Conservation (phyloP, 2,113 vertebrate species). For the Neopipo cinnamomea region DNA sequence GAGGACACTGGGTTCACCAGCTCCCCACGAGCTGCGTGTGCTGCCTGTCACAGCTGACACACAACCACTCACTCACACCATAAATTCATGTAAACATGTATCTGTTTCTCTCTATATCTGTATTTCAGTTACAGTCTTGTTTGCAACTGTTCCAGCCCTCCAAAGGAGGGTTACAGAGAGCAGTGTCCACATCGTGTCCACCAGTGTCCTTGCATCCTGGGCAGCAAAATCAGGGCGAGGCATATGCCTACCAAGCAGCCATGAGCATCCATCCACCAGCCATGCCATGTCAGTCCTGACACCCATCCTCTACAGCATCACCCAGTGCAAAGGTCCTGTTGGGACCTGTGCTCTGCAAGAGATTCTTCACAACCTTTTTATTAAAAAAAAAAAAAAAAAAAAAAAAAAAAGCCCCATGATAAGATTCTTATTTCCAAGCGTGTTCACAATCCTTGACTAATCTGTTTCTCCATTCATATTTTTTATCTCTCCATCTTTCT, state of each 20-base stretch:
- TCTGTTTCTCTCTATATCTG: not conserved
- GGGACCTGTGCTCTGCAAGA: not conserved
- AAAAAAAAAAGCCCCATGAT: not conserved
- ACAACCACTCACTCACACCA: fast-evolving
- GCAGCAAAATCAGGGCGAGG: not conserved
- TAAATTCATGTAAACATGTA: not conserved
- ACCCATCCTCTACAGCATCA: not conserved
- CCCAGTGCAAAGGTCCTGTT: fast-evolving
- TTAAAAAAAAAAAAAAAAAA: not conserved
- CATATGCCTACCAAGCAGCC: not conserved
- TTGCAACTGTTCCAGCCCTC: not conserved
- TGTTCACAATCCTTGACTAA: not conserved
- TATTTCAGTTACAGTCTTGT: not conserved
- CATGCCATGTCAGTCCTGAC: not conserved
- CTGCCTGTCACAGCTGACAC: not conserved
- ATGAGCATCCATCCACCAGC: fast-evolving
- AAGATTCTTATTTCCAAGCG: not conserved
- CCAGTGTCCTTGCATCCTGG: no score
- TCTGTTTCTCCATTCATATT: conserved; percentile 9
- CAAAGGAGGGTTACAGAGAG: not conserved
- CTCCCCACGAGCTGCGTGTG: fast-evolving
- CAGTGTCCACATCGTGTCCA: not conserved
- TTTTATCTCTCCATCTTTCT: not conserved
- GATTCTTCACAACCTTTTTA: not conserved
- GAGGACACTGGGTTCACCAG: not conserved